phyloP scores from a whole-genome alignment of 2,888 invertebrate species.

The Chymomyza caudatula region DNA sequence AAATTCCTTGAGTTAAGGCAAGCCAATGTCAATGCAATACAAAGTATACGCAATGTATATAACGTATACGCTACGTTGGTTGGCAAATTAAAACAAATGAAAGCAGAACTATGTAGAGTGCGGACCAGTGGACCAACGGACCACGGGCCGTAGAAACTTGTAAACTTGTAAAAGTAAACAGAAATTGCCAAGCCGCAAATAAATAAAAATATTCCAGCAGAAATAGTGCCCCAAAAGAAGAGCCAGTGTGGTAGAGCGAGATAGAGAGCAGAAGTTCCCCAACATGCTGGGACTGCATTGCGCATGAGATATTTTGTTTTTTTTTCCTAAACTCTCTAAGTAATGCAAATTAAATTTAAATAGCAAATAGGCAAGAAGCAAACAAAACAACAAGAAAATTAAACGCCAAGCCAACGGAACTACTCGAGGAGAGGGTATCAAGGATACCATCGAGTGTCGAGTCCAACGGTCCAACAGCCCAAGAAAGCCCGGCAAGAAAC shows the following conservation, averaged over 20 bases:
- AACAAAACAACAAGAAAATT: constrained; percentile 30
- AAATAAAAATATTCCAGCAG: constrained; percentile 68
- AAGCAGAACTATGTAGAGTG: neutral
- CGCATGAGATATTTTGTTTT: constrained; percentile 64
- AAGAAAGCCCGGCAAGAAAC: constrained; percentile 41
- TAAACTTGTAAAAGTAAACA: constrained; percentile 58
- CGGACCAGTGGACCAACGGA: neutral
- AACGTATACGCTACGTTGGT: constrained; percentile 16
- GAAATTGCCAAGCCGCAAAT: constrained; percentile 64
- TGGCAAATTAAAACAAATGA: constrained; percentile 43
- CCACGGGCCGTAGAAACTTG: constrained; percentile 55
- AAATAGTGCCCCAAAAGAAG: constrained; percentile 48
- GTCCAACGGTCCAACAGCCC: neutral
- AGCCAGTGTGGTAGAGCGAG: neutral
- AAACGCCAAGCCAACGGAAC: constrained; percentile 35
- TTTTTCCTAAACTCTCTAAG: constrained; percentile 63
- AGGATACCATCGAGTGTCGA: neutral
- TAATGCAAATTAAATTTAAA: constrained; percentile 74
- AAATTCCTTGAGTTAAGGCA: neutral
- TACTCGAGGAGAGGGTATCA: neutral
- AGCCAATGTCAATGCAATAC: constrained; percentile 8
- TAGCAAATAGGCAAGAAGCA: constrained; percentile 18
- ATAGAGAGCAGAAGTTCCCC: neutral
- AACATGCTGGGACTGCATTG: constrained; percentile 32
- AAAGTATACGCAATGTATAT: constrained; percentile 2